These are phyloP conservation scores for Chrysotoxum bicinctum DNA, from an alignment of 2,888 invertebrate species.

Conservation along the genomic window DNA sequence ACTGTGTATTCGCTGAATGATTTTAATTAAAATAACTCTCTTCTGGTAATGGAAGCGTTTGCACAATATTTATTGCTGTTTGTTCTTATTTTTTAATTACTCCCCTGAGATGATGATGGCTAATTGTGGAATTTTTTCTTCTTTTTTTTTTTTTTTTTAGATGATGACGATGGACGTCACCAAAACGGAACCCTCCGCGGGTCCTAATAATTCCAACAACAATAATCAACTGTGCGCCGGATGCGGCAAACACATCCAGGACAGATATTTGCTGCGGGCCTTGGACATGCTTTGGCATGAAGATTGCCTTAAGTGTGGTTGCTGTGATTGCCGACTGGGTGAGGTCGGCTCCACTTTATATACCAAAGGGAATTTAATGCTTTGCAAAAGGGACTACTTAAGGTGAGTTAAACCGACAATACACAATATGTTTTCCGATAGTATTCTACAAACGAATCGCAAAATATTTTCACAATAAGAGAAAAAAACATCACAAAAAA, in stretches of 20 bases:
- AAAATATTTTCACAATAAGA: no score
- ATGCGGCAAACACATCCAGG: slow-evolving; percentile 96
- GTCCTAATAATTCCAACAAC: slow-evolving; percentile 80
- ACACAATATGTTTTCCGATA: not conserved
- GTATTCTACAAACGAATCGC: no score
- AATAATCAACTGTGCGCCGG: slow-evolving; percentile 92
- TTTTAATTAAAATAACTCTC: slow-evolving; percentile 62
- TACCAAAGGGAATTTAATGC: slow-evolving; percentile 96
- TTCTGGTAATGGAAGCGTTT: slow-evolving; percentile 37
- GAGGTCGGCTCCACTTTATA: slow-evolving; percentile 98
- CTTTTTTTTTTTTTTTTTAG: slow-evolving; percentile 73
- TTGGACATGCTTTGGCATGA: slow-evolving; percentile 98
- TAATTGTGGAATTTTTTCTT: slow-evolving; percentile 42
- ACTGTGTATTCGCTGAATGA: slow-evolving; percentile 22
- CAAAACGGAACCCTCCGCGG: slow-evolving; percentile 86
- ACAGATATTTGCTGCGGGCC: slow-evolving; percentile 94
- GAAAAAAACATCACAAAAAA: no score
- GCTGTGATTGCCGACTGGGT: slow-evolving; percentile 97
- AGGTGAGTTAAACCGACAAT: slow-evolving; percentile 84
- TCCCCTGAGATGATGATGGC: slow-evolving; percentile 45
- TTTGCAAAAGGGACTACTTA: slow-evolving; percentile 97
- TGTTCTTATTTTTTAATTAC: slow-evolving; percentile 48
- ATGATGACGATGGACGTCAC: slow-evolving; percentile 95
- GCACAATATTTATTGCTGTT: slow-evolving; percentile 42
- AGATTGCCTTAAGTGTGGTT: slow-evolving; percentile 98